Percentiles rank a stretch among this genome's conserved stretches.
phyloP scores from a whole-genome alignment of 2,113 vertebrate species.

The Grantiella picta region DNA sequence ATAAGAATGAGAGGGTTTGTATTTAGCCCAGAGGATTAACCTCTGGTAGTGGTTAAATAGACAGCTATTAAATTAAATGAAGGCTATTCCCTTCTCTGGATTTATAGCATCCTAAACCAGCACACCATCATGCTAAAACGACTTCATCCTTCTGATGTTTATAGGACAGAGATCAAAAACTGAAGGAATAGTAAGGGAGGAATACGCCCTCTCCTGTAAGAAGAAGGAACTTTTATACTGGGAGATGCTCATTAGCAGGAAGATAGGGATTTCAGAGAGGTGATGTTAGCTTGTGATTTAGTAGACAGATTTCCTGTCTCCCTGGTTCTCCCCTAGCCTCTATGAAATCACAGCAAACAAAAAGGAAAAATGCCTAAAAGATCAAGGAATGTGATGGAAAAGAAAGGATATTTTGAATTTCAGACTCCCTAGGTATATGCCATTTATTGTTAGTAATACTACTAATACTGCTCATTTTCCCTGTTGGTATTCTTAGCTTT shows the following conservation, averaged over 20 bases:
- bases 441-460: not conserved
- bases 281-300: not conserved
- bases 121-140: not conserved
- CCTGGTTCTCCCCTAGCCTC: not conserved
- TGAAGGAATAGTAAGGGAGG: not conserved
- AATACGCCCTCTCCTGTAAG: slow-evolving; percentile 4
- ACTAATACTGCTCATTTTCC: not conserved
- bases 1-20: not conserved
- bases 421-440: not conserved
- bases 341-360: not conserved
- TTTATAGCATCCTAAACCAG: not conserved
- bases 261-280: not conserved
- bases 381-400: not conserved
- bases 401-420: not conserved
- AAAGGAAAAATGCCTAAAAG: not conserved
- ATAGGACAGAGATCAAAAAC: not conserved
- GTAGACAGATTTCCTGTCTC: not conserved
- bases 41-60: not conserved
- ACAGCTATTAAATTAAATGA: not conserved
- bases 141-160: not conserved
- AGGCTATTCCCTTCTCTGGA: not conserved
- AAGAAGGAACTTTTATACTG: not conserved
- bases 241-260: fast-evolving
- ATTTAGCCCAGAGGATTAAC: not conserved
- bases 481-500: not conserved